Evolutionary conservation across 2,888 invertebrate species (phyloP), one percentile per base, ranked within the genome.

Genomic region (Stramonita haemastoma): DNA sequence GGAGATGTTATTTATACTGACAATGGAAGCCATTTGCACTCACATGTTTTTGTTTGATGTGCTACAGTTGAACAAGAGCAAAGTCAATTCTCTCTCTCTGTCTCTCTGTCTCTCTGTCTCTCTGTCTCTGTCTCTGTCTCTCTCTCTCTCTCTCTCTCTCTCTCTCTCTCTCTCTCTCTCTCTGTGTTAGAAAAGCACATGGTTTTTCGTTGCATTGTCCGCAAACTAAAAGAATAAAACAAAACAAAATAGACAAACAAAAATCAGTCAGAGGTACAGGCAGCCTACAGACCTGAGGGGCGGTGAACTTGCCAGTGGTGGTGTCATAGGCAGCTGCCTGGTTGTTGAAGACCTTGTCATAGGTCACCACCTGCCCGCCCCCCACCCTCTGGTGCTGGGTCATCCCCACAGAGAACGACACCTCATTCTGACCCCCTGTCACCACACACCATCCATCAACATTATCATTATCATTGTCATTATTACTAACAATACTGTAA

Each of bases 341-440:
- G 90, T 93, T 94, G 15, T 91, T 91, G 87, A 91, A 93, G 19
- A 93, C 91, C 60, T 87, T 84, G 89, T 93, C 91, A 77, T 91
- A 93, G 8, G 86, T 89, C 22, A 93, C 87, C 73, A 89, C 91
- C 36, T 87, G 46, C 79, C 29, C 89, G 57, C 1, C 66, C 73
- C 86, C 46, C 5, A 92, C 79, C 17, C 90, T 85, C 6, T 57
- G 15, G n/a, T 87, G 87, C 8, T 91, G 85, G 13, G 92, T 92
- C 15, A 92, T 89, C 0, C 93, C 93, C 17, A 92, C 92, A 6
- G 93, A 93, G 87, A 94, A 93, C n/a, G 92, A 92, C 1, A 88
- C 70, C n/a, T 66, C 70, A 17, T 81, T 83, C 85, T 85, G 85
- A 13, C 85, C 56, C 29, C 8, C 81, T 83, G 81, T 46, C 46